Conservation (phyloP, 35 echinoderm and acorn worm genomes). For the Apostichopus japonicus region DNA sequence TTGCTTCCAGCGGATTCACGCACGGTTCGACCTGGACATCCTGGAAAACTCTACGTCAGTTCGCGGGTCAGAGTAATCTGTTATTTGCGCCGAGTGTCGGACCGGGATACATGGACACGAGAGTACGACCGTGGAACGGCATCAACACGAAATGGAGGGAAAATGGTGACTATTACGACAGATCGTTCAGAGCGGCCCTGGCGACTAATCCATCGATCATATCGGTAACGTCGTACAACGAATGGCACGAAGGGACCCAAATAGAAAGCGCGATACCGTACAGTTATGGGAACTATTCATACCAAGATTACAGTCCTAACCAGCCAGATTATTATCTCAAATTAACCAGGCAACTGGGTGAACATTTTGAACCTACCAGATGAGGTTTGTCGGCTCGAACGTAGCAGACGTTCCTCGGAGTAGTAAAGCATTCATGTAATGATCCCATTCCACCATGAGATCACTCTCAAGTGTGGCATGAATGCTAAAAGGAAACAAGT, state of each 20-base stretch:
- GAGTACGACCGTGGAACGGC: conserved; percentile 90
- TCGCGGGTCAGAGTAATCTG: conserved; percentile 52
- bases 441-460: no score
- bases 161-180: conserved; percentile 79
- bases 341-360: conserved; percentile 65
- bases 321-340: conserved; percentile 84
- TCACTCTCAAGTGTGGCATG: no score
- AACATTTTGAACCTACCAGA: conserved; percentile 12
- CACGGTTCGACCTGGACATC: conserved; percentile 83
- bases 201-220: conserved; percentile 69
- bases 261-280: conserved; percentile 91
- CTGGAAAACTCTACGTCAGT: conserved; percentile 73
- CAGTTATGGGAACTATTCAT: conserved; percentile 59
- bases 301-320: conserved; percentile 74
- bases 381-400: neutral
- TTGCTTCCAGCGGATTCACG: conserved; percentile 88
- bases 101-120: conserved; percentile 85
- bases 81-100: conserved; percentile 92
- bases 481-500: no score
- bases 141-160: conserved; percentile 70
- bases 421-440: no score
- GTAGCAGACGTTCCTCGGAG: no score
- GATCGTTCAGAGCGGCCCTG: conserved; percentile 71
- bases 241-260: conserved; percentile 98
- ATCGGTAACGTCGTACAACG: conserved; percentile 96